Percentiles rank a stretch among this genome's conserved stretches.
Conservation (phyloP, 2,888 invertebrate species). For the Argyresthia albistria region DNA sequence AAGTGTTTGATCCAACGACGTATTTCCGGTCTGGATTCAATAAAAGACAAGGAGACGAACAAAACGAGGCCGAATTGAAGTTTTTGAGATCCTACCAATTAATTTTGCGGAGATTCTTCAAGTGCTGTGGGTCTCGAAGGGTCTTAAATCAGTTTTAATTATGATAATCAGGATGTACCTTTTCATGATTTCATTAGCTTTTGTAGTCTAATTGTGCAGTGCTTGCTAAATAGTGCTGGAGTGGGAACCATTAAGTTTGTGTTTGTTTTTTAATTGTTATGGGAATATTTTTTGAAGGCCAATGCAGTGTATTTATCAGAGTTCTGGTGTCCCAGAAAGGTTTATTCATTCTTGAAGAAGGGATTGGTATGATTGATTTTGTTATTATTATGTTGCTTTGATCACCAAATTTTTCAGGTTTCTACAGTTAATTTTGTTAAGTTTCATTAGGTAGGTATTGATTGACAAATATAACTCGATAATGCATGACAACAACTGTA, state of each 20-base stretch:
- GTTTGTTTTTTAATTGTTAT: not conserved
- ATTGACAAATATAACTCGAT: no score
- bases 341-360: no score
- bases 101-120: conserved; percentile 19
- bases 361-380: no score
- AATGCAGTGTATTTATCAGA: no score
- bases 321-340: no score
- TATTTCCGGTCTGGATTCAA: conserved; percentile 53
- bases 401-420: no score
- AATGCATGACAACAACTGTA: no score
- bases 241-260: not conserved
- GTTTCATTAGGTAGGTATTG: no score
- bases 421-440: no score
- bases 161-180: conserved; percentile 10
- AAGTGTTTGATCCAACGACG: conserved; percentile 45
- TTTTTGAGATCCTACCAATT: conserved; percentile 18
- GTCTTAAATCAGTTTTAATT: conserved; percentile 11
- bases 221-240: not conserved
- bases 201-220: not conserved
- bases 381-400: no score
- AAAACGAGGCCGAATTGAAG: conserved; percentile 44
- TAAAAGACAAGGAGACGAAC: conserved; percentile 17
- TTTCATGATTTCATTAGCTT: conserved; percentile 4
- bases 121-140: conserved; percentile 53
- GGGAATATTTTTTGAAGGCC: not conserved